Evolutionary conservation across 1,140 invertebrate species (phyloP).

Genomic region (Zaprionus camerounensis): DNA sequence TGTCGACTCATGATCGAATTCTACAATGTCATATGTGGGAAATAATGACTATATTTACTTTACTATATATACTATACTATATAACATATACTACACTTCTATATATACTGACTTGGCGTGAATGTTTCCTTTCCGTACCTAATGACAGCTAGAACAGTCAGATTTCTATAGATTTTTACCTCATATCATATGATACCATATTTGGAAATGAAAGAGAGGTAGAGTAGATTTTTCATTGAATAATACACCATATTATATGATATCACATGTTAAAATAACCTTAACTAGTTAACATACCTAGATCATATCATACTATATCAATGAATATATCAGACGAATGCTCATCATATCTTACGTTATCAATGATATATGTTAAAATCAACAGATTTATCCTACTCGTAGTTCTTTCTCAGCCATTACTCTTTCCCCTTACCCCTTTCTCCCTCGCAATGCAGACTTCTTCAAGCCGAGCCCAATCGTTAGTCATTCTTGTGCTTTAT

Average conservation of each 20-base stretch:
- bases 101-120: too few relatives aligned
- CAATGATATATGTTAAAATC: neutral
- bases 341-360: neutral
- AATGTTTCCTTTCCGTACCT: too few relatives aligned
- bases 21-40: neutral
- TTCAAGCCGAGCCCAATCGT: slow-evolving; percentile 21
- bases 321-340: neutral
- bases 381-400: neutral
- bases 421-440: neutral
- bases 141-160: too few relatives aligned
- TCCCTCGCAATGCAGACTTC: neutral
- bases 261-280: too few relatives aligned
- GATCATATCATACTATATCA: neutral
- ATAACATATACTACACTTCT: too few relatives aligned
- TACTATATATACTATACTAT: too few relatives aligned
- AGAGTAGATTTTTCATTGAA: too few relatives aligned
- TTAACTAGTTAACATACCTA: neutral
- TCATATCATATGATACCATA: too few relatives aligned
- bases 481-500: slow-evolving; percentile 33
- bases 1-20: neutral
- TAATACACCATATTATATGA: too few relatives aligned
- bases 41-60: too few relatives aligned
- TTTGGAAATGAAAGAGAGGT: too few relatives aligned
- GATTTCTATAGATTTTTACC: too few relatives aligned
- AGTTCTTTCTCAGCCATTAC: neutral